Evolutionary conservation across 2,113 vertebrate genomes (phyloP).

Genomic region (Argyrosomus japonicus): DNA sequence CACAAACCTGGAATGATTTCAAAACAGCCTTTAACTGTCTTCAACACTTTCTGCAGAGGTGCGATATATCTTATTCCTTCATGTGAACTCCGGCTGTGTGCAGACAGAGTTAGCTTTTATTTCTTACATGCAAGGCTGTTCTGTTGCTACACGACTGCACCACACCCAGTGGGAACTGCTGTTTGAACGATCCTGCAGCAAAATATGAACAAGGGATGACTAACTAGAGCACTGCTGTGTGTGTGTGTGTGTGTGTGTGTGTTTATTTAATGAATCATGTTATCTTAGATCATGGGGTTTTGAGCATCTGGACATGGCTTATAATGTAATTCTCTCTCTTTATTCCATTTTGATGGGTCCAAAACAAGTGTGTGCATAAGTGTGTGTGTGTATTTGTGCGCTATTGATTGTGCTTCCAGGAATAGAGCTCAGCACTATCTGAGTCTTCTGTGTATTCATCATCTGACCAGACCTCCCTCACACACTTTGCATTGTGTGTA

Average conservation of each 20-base stretch:
- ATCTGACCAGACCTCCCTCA: conserved; percentile 42
- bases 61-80: neutral
- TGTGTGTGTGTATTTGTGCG: conserved; percentile 17
- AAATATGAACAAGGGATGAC: conserved; percentile 28
- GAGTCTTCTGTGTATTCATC: conserved; percentile 31
- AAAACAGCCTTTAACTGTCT: conserved; percentile 26
- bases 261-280: conserved; percentile 57
- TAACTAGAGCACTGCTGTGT: conserved; percentile 17
- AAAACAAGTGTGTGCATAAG: conserved; percentile 29
- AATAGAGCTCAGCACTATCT: conserved; percentile 48
- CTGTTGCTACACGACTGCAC: conserved; percentile 28
- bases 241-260: conserved; percentile 5
- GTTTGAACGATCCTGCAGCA: conserved; percentile 48
- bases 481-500: conserved; percentile 16
- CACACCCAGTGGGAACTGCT: conserved; percentile 59
- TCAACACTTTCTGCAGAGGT: neutral
- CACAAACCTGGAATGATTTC: conserved; percentile 14
- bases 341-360: conserved; percentile 62
- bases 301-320: conserved; percentile 65
- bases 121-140: conserved; percentile 40
- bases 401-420: conserved; percentile 68
- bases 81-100: neutral
- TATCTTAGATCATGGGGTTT: conserved; percentile 50
- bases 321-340: conserved; percentile 68
- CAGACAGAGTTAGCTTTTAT: conserved; percentile 5